Percentiles rank a stretch among this genome's conserved stretches.
phyloP scores from a whole-genome alignment of 2,797 vertebrate genomes.

The Melanitta fusca region DNA sequence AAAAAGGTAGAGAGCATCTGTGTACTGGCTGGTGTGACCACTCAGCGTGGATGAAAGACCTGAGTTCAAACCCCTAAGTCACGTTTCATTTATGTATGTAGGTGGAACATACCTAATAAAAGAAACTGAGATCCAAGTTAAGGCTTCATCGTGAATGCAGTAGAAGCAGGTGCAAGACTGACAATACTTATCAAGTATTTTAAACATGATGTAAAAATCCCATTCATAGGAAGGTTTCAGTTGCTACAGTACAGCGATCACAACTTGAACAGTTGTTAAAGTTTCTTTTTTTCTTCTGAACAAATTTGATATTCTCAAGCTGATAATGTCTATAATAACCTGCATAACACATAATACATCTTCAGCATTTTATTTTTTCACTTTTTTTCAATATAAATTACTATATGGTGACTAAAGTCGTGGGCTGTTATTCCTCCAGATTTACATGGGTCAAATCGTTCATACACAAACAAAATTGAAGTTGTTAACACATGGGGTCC shows the following conservation, averaged over 20 bases:
- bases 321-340: neutral
- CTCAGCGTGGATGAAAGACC: neutral
- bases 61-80: neutral
- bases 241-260: neutral
- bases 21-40: neutral
- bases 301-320: neutral
- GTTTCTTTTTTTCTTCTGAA: neutral
- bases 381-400: neutral
- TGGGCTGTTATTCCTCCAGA: neutral
- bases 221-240: neutral
- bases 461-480: neutral
- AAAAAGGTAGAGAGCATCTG: neutral
- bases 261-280: neutral
- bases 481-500: accelerated
- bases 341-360: neutral
- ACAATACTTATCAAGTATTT: neutral
- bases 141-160: neutral
- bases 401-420: neutral
- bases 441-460: neutral
- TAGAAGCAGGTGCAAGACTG: neutral
- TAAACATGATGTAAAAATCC: neutral
- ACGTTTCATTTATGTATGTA: neutral
- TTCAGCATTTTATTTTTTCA: neutral
- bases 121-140: neutral
- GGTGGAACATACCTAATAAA: neutral